A percentile compares a stretch with the other conserved stretches of the same genome.
Evolutionary conservation across 2,797 vertebrate species (phyloP).

Genomic region (Sebastiscus albofasciatus): DNA sequence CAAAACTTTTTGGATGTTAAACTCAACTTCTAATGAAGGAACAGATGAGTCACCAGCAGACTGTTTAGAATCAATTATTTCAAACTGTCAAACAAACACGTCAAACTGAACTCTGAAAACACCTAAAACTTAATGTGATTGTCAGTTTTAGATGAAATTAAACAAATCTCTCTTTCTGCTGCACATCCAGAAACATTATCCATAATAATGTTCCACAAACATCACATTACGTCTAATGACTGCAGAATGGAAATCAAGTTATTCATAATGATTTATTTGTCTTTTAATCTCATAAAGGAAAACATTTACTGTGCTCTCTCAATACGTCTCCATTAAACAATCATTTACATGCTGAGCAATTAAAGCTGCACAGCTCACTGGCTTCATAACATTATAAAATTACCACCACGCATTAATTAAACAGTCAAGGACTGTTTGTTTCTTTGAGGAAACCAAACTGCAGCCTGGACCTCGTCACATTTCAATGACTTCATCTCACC

Average conservation of each 20-base stretch:
- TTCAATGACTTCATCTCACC: background rate
- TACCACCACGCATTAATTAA: background rate
- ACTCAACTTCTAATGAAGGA: too few species aligned
- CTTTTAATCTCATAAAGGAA: background rate
- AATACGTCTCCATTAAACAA: background rate
- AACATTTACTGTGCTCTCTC: background rate
- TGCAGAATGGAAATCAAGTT: background rate
- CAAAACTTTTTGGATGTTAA: background rate
- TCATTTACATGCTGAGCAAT: background rate
- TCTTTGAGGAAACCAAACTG: background rate
- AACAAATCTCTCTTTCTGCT: background rate
- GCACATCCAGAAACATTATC: background rate
- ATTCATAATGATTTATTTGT: background rate
- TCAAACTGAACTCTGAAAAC: background rate
- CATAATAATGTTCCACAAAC: background rate
- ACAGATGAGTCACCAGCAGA: background rate
- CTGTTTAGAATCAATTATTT: background rate
- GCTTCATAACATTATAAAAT: background rate
- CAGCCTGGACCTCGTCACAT: background rate
- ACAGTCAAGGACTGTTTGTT: constrained; percentile 1
- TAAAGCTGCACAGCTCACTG: background rate
- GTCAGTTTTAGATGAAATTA: background rate
- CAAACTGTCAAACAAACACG: background rate
- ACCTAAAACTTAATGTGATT: background rate
- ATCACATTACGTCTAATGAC: background rate